A percentile compares a stretch with the other conserved stretches of the same genome.
These are phyloP conservation scores for Candidula unifasciata DNA, from an alignment of 2,888 invertebrate genomes.

Conservation along the genomic window DNA sequence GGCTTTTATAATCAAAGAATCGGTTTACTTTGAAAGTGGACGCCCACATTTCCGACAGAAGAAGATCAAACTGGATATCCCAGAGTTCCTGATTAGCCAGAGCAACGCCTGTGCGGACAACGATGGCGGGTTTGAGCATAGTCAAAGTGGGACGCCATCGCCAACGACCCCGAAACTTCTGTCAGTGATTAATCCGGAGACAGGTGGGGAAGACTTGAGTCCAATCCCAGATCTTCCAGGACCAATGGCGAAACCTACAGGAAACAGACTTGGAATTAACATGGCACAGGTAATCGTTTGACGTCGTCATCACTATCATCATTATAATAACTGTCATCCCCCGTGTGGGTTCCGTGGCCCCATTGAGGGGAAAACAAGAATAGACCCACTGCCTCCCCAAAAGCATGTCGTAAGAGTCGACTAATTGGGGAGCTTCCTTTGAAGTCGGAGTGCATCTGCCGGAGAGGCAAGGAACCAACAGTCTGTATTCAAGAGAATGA, in stretches of 20 bases:
- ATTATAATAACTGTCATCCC: too few species aligned
- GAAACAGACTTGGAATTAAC: constrained; percentile 65
- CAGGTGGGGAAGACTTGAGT: constrained; percentile 46
- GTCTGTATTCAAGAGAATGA: too few species aligned
- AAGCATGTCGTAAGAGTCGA: too few species aligned
- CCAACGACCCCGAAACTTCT: constrained; percentile 54
- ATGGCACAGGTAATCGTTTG: constrained; percentile 60
- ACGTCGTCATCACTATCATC: too few species aligned
- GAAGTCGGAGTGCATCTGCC: too few species aligned
- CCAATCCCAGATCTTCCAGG: constrained; percentile 50
- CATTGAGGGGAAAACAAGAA: too few species aligned
- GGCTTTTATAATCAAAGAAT: background rate
- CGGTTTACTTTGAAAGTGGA: constrained; percentile 46
- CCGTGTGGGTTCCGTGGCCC: too few species aligned
- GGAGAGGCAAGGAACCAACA: too few species aligned
- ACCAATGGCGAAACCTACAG: constrained; percentile 52
- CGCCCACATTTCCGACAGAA: constrained; percentile 43
- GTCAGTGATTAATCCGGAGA: constrained; percentile 41
- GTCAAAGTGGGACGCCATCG: constrained; percentile 48
- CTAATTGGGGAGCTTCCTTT: too few species aligned
- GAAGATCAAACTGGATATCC: constrained; percentile 46
- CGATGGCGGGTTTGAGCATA: constrained; percentile 38
- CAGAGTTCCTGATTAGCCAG: constrained; percentile 56
- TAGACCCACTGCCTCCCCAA: too few species aligned
- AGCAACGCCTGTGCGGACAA: constrained; percentile 44